Base-by-base conservation (phyloP, 2,888 invertebrate genomes). In the Ectobius pallidus region DNA sequence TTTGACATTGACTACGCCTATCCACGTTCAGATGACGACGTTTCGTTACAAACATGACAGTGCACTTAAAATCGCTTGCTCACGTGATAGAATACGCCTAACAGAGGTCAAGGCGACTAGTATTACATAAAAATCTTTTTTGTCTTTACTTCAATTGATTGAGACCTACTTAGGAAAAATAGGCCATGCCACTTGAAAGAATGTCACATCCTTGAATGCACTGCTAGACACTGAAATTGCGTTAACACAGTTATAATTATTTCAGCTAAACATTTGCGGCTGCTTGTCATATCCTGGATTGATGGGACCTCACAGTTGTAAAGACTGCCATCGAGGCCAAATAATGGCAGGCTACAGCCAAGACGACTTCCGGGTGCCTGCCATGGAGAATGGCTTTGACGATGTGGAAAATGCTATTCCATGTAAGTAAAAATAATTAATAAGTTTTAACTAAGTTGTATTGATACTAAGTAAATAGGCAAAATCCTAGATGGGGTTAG, bases 271-370 rank as follows among this genome's bases (percentile, higher is more conserved):
- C 27, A 25, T 58, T 22, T 58, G 30, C 16, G 58, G 58, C 58
- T 30, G 30, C 30, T n/a, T 30, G 32, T 30, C 14, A n/a, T 30
- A 30, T 27, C 20, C 27, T 16, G 22, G 11, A 11, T 67, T 67
- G 78, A 87, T 87, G 87, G 86, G 85, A 77, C 86, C 86, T 74
- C 84, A 85, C 79, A 84, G 82, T 78, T 85, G 84, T 85, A 86
- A 86, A 79, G 83, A 84, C 78, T 84, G 84, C 80, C 79, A 84
- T 74, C 80, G 80, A 73, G 78, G 78, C 76, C 77, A 78, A 46
- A 81, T 77, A 76, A 82, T 82, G 81, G 80, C 81, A 74, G 76
- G 77, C 70, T 78, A 75, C 69, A 77, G 76, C 62, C 22, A 58
- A 18, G 58, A 58, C 46, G 46, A 30, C 46, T 39, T 39, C 16